These are phyloP conservation scores for Scaptomyza graminum DNA, from an alignment of 1,140 invertebrate species.

Conservation along the genomic window DNA sequence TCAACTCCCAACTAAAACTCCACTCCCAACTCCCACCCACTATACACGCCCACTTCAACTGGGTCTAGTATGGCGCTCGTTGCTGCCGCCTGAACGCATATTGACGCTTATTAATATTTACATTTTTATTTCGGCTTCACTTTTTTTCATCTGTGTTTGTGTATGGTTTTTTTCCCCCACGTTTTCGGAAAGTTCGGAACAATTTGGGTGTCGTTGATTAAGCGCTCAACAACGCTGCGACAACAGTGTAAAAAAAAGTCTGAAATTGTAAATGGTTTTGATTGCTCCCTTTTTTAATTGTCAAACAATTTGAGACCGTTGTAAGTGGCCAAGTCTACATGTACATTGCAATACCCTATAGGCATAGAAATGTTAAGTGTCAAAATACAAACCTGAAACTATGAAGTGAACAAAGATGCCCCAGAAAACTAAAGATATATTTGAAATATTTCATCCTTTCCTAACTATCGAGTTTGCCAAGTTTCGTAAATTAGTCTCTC, in stretches of 20 bases:
- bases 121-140: constrained; percentile 75
- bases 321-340: constrained; percentile 10
- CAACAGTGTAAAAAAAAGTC: constrained; percentile 28
- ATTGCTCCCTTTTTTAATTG: constrained; percentile 81
- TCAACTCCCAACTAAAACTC: constrained; percentile 11
- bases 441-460: too few relatives aligned
- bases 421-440: too few relatives aligned
- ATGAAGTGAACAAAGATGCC: too few relatives aligned
- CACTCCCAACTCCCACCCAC: constrained; percentile 7
- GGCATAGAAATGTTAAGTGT: too few relatives aligned
- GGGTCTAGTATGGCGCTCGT: constrained; percentile 2
- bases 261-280: constrained; percentile 38
- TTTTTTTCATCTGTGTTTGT: background rate
- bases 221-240: constrained; percentile 59
- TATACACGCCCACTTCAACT: background rate
- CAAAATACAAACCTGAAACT: too few relatives aligned
- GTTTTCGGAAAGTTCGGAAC: constrained; percentile 35
- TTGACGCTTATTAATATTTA: constrained; percentile 83
- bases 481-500: too few relatives aligned
- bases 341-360: constrained; percentile 12
- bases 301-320: constrained; percentile 70
- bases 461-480: too few relatives aligned
- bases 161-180: constrained; percentile 21
- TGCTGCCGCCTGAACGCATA: constrained; percentile 62
- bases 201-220: constrained; percentile 66